Conservation (phyloP, 2,888 invertebrate genomes). For the Drosophila putrida region DNA sequence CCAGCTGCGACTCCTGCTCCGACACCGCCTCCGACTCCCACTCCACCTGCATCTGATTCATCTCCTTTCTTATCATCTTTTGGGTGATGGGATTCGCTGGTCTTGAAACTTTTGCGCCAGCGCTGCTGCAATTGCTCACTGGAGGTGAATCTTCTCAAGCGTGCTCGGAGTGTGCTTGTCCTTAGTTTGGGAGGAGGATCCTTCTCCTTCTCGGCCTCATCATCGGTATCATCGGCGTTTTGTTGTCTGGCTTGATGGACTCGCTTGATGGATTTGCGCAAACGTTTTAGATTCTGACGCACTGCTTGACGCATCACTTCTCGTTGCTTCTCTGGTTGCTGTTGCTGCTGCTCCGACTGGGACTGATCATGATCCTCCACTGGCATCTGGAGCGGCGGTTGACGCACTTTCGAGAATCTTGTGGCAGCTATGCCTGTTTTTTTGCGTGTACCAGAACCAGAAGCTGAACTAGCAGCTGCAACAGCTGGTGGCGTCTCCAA, state of each 20-base stretch:
- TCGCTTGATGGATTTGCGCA: slow-evolving; percentile 78
- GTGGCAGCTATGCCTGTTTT: slow-evolving; percentile 75
- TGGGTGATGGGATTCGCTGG: slow-evolving; percentile 15
- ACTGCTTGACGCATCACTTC: slow-evolving; percentile 50
- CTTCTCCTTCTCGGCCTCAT: slow-evolving; percentile 5
- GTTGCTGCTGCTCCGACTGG: not conserved
- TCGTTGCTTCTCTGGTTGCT: no score
- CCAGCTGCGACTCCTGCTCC: slow-evolving; percentile 24
- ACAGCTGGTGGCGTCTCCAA: slow-evolving; percentile 68
- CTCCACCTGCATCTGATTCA: not conserved
- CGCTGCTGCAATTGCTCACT: slow-evolving; percentile 73
- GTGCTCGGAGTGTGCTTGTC: slow-evolving; percentile 63
- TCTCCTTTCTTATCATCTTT: slow-evolving; percentile 30
- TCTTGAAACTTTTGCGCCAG: slow-evolving; percentile 80
- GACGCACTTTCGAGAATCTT: slow-evolving; percentile 70
- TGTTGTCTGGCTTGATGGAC: slow-evolving; percentile 19
- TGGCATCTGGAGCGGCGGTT: slow-evolving; percentile 59
- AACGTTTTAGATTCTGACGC: slow-evolving; percentile 76
- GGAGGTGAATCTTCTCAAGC: slow-evolving; percentile 71
- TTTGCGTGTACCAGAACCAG: slow-evolving; percentile 9
- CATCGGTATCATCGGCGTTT: slow-evolving; percentile 27
- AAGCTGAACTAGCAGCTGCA: not conserved
- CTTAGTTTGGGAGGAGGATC: not conserved
- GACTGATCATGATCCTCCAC: slow-evolving; percentile 7
- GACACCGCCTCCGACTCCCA: slow-evolving; percentile 67